phyloP scores from a whole-genome alignment of 2,888 invertebrate species.

The Acrobeloides nanus region DNA sequence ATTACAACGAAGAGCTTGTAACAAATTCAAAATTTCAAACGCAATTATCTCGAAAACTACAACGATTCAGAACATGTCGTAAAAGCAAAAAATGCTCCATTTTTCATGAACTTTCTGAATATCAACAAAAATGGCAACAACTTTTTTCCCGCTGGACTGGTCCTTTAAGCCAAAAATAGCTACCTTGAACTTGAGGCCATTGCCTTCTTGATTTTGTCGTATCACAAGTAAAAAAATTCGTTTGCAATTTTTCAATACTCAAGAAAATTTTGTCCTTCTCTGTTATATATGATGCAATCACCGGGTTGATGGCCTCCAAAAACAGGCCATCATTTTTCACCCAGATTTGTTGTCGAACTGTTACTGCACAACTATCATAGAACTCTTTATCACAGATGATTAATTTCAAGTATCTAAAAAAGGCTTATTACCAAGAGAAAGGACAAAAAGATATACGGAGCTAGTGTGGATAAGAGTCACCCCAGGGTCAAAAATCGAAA shows the following conservation, averaged over 20 bases:
- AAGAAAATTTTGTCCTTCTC: conserved; percentile 79
- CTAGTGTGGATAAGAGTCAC: too few relatives aligned
- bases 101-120: neutral
- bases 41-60: too few relatives aligned
- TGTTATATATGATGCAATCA: conserved; percentile 78
- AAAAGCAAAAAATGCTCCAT: neutral
- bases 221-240: conserved; percentile 28
- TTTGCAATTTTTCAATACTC: conserved; percentile 11
- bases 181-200: conserved; percentile 76
- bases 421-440: neutral
- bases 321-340: conserved; percentile 90
- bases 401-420: conserved; percentile 22
- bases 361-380: conserved; percentile 86
- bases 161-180: conserved; percentile 63
- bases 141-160: too few relatives aligned
- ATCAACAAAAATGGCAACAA: neutral
- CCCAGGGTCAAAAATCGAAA: too few relatives aligned
- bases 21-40: too few relatives aligned
- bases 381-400: conserved; percentile 71
- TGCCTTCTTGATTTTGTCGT: conserved; percentile 69
- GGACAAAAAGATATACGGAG: neutral
- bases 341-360: conserved; percentile 96
- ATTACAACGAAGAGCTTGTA: too few relatives aligned
- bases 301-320: conserved; percentile 90
- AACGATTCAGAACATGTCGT: too few relatives aligned